Evolutionary conservation across 2,113 vertebrate genomes (phyloP), one percentile per base, ranked within the genome.

Genomic region (Dromiciops gliroides): DNA sequence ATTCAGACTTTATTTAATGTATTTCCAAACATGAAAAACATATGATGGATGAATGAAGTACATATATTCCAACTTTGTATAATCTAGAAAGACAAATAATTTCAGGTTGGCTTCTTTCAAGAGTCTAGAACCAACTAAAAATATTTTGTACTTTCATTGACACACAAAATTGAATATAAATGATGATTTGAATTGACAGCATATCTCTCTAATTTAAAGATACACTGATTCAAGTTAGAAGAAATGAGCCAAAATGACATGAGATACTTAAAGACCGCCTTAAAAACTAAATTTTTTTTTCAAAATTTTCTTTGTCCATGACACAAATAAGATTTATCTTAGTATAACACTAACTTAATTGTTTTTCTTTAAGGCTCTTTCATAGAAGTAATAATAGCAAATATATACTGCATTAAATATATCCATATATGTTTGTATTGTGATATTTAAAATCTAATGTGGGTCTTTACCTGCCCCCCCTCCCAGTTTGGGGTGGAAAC

Each of bases 81-180:
- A 12, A 52, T 48, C 44, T 25, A 95, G 95, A 93, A 11, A 93
- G 60, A 8, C 48, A 95, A 95, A 89, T 94, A 49, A 25, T 93
- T 92, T 91, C 49, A 91, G 19, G 14, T 49, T 95, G 26, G 3
- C 28, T 50, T 50, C 83, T 95, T 53, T 89, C 49, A 94, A 9
- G 0, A 60, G 94, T 93, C n/a, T 44, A 93, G 44, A 90, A 0
- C 24, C 51, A 22, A 95, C 31, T 89, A 56, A 94, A 91, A 95
- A 0, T n/a, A 91, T 47, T 88, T 50, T 95, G 83, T 75, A 47
- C 60, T 9, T n/a, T 95, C 93, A 92, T 28, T 22, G 93, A 8
- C 14, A 88, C 2, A 92, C 16, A 96, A 95, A 94, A 93, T 22
- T 90, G 23, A 89, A 94, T 88, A 89, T 90, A 97, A 96, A 94